Evolutionary conservation across 2,797 vertebrate species (phyloP).

Genomic region (Peromyscus eremicus): DNA sequence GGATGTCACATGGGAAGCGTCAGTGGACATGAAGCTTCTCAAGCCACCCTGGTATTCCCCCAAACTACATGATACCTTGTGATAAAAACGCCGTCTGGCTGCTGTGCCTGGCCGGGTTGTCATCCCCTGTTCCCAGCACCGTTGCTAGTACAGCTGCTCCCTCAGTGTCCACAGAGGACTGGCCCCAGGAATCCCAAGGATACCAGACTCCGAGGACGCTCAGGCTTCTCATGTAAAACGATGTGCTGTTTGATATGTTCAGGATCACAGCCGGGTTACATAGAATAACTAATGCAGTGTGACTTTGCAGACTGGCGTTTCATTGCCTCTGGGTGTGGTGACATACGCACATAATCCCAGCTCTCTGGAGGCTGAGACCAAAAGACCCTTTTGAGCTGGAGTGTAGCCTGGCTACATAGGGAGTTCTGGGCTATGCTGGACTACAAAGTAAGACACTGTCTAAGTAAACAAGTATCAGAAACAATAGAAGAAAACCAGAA

Average conservation of each 20-base stretch:
- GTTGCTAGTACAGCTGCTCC: not conserved
- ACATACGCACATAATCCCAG: not conserved
- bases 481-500: not conserved
- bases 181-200: not conserved
- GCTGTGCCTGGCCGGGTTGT: fast-evolving
- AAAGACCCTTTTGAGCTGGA: not conserved
- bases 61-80: not conserved
- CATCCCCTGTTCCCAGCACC: fast-evolving
- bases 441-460: not conserved
- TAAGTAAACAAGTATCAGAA: not conserved
- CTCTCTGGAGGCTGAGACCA: not conserved
- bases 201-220: not conserved
- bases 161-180: not conserved
- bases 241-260: not conserved
- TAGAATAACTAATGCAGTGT: not conserved
- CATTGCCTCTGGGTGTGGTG: not conserved
- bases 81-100: not conserved
- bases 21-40: not conserved
- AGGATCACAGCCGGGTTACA: not conserved
- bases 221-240: not conserved
- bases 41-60: too few relatives aligned
- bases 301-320: not conserved
- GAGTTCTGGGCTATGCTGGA: not conserved
- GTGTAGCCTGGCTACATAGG: not conserved
- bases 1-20: not conserved